These are phyloP conservation scores for Parnassius smintheus DNA, from an alignment of 2,888 invertebrate genomes.

Conservation along the genomic window DNA sequence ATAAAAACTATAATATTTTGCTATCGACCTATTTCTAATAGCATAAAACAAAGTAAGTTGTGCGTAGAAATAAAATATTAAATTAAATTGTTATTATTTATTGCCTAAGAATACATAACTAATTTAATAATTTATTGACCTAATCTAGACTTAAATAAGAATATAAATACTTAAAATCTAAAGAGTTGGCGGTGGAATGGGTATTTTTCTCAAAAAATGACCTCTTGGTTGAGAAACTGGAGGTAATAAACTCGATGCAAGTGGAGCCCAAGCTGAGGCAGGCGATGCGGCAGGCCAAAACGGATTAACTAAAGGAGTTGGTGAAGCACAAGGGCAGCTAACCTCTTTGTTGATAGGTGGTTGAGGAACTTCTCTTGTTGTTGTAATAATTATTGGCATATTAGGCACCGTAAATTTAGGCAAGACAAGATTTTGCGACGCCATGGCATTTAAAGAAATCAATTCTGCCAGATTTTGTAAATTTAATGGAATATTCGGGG, in stretches of 20 bases:
- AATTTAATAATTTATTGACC: conserved; percentile 15
- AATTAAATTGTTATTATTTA: conserved; percentile 5
- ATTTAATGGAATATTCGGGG: conserved; percentile 7
- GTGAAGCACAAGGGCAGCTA: conserved; percentile 27
- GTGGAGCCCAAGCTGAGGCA: conserved; percentile 42
- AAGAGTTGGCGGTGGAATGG: conserved; percentile 53
- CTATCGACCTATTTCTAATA: too few relatives aligned
- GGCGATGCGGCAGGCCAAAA: conserved; percentile 51
- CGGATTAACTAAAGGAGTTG: conserved; percentile 38
- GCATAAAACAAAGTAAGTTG: too few relatives aligned
- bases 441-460: conserved; percentile 5
- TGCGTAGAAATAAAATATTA: background rate
- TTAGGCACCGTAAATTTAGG: conserved; percentile 10
- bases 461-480: conserved; percentile 9
- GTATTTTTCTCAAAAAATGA: conserved; percentile 55
- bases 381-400: conserved; percentile 1
- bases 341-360: conserved; percentile 21
- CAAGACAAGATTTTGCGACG: conserved; percentile 4
- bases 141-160: conserved; percentile 6
- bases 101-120: background rate
- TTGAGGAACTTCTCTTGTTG: conserved; percentile 26
- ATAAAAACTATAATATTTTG: too few relatives aligned
- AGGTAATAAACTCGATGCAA: conserved; percentile 42
- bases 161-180: conserved; percentile 31
- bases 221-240: conserved; percentile 45